phyloP scores from a whole-genome alignment of 1,140 invertebrate species.

The Pectinophora gossypiella region DNA sequence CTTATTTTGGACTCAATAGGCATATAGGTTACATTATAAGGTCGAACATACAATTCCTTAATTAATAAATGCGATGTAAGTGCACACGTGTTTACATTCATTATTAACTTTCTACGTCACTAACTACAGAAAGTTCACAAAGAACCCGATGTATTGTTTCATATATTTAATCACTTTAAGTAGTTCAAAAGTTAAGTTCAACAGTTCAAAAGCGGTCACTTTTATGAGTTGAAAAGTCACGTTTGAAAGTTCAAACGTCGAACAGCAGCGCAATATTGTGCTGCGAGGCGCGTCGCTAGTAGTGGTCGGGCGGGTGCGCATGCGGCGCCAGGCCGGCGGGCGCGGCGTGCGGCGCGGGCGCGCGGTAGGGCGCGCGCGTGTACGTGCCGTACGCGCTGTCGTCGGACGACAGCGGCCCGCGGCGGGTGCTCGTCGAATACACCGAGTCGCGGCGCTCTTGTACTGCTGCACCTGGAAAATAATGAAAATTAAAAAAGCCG shows the following conservation, averaged over 20 bases:
- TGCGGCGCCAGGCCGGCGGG: conserved; percentile 10
- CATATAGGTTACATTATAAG: no score
- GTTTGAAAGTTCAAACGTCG: conserved; percentile 39
- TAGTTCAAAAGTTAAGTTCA: no score
- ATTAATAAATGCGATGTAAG: no score
- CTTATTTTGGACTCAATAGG: no score
- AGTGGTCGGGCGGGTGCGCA: conserved; percentile 42
- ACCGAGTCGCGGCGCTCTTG: conserved; percentile 52
- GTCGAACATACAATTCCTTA: no score
- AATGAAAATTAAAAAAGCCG: background rate
- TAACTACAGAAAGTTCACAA: no score
- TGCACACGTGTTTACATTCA: no score
- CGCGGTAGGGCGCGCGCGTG: conserved; percentile 19
- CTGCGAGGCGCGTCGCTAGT: conserved; percentile 68
- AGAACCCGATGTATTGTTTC: no score
- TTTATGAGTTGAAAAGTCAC: no score
- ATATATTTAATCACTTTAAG: no score
- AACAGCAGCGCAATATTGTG: conserved; percentile 70
- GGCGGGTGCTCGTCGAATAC: conserved; percentile 43
- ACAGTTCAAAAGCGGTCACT: no score
- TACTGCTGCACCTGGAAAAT: conserved; percentile 38
- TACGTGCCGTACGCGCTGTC: conserved; percentile 56
- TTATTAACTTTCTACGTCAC: no score
- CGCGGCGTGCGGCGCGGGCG: conserved; percentile 13
- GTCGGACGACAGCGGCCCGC: conserved; percentile 48